phyloP scores from a whole-genome alignment of 2,888 invertebrate genomes.

The Zaprionus obscuricornis region DNA sequence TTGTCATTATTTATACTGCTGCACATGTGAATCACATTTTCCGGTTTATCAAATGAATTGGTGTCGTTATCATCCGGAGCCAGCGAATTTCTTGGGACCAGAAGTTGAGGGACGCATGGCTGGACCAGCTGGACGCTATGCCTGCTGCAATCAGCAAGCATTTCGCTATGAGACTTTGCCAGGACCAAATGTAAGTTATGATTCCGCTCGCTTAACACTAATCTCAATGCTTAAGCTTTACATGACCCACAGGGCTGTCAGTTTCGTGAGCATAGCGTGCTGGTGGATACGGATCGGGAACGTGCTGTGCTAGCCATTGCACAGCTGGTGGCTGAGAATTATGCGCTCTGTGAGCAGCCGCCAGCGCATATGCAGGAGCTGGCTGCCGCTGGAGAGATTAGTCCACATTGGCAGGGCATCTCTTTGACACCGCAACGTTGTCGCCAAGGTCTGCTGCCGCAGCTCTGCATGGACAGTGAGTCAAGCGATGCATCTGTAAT shows the following conservation, averaged over 20 bases:
- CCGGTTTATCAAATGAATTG: slow-evolving; percentile 91
- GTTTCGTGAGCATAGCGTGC: slow-evolving; percentile 88
- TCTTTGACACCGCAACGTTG: slow-evolving; percentile 81
- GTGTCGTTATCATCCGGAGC: slow-evolving; percentile 92
- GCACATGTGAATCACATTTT: slow-evolving; percentile 90
- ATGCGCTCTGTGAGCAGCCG: slow-evolving; percentile 78
- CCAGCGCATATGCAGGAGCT: slow-evolving; percentile 68
- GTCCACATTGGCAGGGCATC: slow-evolving; percentile 80
- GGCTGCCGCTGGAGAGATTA: slow-evolving; percentile 59
- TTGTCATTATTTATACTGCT: slow-evolving; percentile 93
- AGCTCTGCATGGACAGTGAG: slow-evolving; percentile 73
- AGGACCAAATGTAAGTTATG: slow-evolving; percentile 79
- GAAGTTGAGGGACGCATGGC: slow-evolving; percentile 85
- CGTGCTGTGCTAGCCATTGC: slow-evolving; percentile 85
- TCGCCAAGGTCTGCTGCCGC: slow-evolving; percentile 81
- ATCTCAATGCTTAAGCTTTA: not conserved
- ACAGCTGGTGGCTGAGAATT: slow-evolving; percentile 81
- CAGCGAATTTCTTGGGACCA: slow-evolving; percentile 90
- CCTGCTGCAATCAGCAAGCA: slow-evolving; percentile 94
- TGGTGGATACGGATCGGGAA: slow-evolving; percentile 87
- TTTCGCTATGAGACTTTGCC: slow-evolving; percentile 85
- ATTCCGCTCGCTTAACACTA: no score
- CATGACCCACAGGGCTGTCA: slow-evolving; percentile 87
- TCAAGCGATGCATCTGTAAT: no score
- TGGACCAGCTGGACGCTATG: slow-evolving; percentile 90